Conservation (phyloP, 1,140 invertebrate genomes). For the Apis mellifera region Amel_HAv3.1 CM009936.2:12722501-12723000, state of each 20-base stretch:
- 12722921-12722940: not conserved
- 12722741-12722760: not conserved
- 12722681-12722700: constrained; percentile 62
- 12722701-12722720: constrained; percentile 19
- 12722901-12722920: not conserved
- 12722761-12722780: constrained; percentile 39
- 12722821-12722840: constrained; percentile 26
- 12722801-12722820: constrained; percentile 60
- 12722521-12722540: constrained; percentile 19
- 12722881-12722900: not conserved
- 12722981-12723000: not conserved
- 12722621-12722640: constrained; percentile 21
- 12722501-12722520: too few relatives aligned
- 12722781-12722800: constrained; percentile 61
- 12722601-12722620: constrained; percentile 55
- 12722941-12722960: not conserved
- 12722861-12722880: too few relatives aligned
- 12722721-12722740: not conserved
- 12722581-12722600: constrained; percentile 58
- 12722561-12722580: constrained; percentile 47
- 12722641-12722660: constrained; percentile 73
- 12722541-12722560: constrained; percentile 68
- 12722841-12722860: not conserved
- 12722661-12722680: constrained; percentile 72
- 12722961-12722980: too few relatives aligned